These are phyloP conservation scores for Rhopalosiphum padi DNA, from an alignment of 1,140 invertebrate species.

Conservation along the genomic window DNA sequence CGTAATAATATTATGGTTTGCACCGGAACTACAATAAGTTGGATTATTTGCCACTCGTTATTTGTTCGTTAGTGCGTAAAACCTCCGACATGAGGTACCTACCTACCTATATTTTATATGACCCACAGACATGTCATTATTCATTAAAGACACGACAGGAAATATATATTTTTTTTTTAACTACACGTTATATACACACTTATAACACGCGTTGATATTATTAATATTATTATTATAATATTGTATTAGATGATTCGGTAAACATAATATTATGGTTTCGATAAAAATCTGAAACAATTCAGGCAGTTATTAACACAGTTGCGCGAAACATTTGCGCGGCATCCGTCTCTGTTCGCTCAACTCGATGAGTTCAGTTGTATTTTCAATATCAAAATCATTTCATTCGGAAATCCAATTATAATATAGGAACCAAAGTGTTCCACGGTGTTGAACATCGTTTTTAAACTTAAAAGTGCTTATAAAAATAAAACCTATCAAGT, in stretches of 20 bases:
- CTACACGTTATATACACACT: neutral
- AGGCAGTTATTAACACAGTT: neutral
- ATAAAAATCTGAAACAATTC: neutral
- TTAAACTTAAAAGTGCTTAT: constrained; percentile 8
- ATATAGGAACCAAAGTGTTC: neutral
- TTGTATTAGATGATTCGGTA: neutral
- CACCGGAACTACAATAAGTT: constrained; percentile 8
- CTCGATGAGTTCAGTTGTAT: neutral
- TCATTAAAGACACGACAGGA: neutral
- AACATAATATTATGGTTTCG: neutral
- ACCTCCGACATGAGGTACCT: neutral
- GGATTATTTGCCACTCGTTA: constrained; percentile 7
- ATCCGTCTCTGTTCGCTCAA: neutral
- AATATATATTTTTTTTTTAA: neutral
- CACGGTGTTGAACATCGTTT: neutral
- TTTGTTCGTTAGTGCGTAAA: constrained; percentile 5
- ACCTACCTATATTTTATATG: neutral
- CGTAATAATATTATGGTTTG: neutral
- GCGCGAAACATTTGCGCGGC: no score
- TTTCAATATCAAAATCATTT: neutral
- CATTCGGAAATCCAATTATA: neutral
- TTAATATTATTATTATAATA: neutral
- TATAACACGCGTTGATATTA: neutral
- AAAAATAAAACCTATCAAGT: neutral
- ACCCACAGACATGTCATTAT: neutral